phyloP scores from a whole-genome alignment of 2,888 invertebrate species.

The Phaonia tiefii region DNA sequence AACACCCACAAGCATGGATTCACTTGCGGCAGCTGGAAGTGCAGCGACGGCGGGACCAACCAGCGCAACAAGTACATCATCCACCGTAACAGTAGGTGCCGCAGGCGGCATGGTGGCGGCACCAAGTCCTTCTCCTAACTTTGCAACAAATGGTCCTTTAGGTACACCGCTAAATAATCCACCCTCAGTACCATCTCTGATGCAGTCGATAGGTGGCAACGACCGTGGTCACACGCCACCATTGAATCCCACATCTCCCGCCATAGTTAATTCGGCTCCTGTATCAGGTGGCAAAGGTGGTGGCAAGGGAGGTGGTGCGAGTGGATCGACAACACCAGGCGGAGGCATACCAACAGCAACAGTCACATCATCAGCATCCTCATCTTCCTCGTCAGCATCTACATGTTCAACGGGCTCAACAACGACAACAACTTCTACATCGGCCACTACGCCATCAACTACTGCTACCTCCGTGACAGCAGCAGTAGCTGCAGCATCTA shows the following conservation, averaged over 20 bases:
- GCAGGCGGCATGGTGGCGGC: slow-evolving; percentile 80
- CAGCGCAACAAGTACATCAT: slow-evolving; percentile 57
- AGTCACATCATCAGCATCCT: slow-evolving; percentile 44
- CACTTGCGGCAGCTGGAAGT: slow-evolving; percentile 76
- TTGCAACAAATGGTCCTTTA: slow-evolving; percentile 80
- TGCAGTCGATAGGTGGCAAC: slow-evolving; percentile 83
- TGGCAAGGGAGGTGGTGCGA: slow-evolving; percentile 51
- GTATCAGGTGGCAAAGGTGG: slow-evolving; percentile 56
- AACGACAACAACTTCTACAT: slow-evolving; percentile 35
- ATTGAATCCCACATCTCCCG: slow-evolving; percentile 78
- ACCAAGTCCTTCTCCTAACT: slow-evolving; percentile 81
- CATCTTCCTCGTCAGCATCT: slow-evolving; percentile 49
- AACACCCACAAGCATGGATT: slow-evolving; percentile 81
- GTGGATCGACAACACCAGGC: slow-evolving; percentile 53
- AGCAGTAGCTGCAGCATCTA: slow-evolving; percentile 40
- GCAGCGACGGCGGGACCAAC: slow-evolving; percentile 66
- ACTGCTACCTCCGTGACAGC: slow-evolving; percentile 29
- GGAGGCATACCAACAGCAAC: slow-evolving; percentile 48
- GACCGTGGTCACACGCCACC: slow-evolving; percentile 80
- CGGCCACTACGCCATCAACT: slow-evolving; percentile 36
- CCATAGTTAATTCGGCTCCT: slow-evolving; percentile 68
- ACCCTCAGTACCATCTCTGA: slow-evolving; percentile 83
- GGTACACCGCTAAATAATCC: slow-evolving; percentile 83
- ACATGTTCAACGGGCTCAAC: slow-evolving; percentile 41
- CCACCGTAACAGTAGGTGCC: slow-evolving; percentile 58